Evolutionary conservation across 1,140 invertebrate genomes (phyloP).

Genomic region (Drosophila lacertosa): DNA sequence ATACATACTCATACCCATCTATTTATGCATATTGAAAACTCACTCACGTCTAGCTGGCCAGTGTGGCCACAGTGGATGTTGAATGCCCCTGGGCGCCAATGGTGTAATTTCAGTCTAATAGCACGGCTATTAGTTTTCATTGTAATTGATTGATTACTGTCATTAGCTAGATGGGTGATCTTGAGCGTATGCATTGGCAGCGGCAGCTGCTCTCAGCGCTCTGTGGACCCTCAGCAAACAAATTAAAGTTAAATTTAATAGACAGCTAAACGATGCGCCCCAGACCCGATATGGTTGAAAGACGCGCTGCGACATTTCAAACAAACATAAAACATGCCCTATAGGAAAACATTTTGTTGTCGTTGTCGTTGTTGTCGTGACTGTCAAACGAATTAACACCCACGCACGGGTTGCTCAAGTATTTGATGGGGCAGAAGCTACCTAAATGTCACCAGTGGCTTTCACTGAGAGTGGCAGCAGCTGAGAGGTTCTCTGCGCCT

Average conservation of each 20-base stretch:
- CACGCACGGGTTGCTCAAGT: slow-evolving; percentile 35
- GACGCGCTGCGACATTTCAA: slow-evolving; percentile 9
- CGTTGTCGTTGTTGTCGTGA: slow-evolving; percentile 32
- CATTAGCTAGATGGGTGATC: slow-evolving; percentile 47
- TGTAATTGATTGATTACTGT: slow-evolving; percentile 62
- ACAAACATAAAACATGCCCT: slow-evolving; percentile 1
- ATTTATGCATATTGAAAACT: slow-evolving; percentile 64
- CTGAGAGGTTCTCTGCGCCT: slow-evolving; percentile 14
- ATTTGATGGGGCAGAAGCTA: slow-evolving; percentile 33
- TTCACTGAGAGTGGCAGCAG: slow-evolving; percentile 22
- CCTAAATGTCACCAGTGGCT: slow-evolving; percentile 18
- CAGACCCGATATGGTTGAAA: slow-evolving; percentile 17
- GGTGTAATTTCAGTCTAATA: slow-evolving; percentile 49
- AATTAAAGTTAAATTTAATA: slow-evolving; percentile 53
- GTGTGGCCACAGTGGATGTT: slow-evolving; percentile 7
- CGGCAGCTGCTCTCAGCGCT: slow-evolving; percentile 14
- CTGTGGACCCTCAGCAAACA: slow-evolving; percentile 26
- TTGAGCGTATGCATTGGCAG: slow-evolving; percentile 25
- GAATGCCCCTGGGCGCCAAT: slow-evolving; percentile 49
- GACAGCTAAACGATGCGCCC: slow-evolving; percentile 27
- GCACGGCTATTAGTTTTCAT: slow-evolving; percentile 59
- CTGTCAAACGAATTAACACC: slow-evolving; percentile 49
- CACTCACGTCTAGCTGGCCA: slow-evolving; percentile 48
- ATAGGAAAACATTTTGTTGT: slow-evolving; percentile 20
- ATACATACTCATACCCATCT: neutral